A percentile compares a stretch with the other conserved stretches of the same genome.
These are phyloP conservation scores for Oligia strigilis DNA, from an alignment of 2,888 invertebrate genomes.

Conservation along the genomic window DNA sequence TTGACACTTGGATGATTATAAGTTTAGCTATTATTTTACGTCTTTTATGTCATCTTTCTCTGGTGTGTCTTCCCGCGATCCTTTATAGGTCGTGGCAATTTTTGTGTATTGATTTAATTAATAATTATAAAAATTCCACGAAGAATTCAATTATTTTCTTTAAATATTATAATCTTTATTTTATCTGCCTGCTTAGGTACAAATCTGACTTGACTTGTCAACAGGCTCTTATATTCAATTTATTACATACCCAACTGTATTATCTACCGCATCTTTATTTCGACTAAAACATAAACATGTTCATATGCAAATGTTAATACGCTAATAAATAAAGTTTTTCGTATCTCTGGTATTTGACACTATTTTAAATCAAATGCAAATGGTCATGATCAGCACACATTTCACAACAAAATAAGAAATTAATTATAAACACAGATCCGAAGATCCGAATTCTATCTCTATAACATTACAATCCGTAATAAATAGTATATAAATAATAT, in stretches of 20 bases:
- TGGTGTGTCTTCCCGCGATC: not conserved
- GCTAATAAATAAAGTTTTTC: constrained; percentile 59
- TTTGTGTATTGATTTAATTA: not conserved
- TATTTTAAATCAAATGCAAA: constrained; percentile 60
- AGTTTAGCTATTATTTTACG: not conserved
- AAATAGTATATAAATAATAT: constrained; percentile 79
- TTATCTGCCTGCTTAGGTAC: not conserved
- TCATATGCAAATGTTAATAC: constrained; percentile 60
- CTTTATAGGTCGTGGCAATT: not conserved
- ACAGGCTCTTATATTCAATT: constrained; percentile 38
- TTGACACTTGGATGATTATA: no score
- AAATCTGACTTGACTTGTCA: constrained; percentile 18
- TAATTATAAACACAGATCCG: constrained; percentile 61
- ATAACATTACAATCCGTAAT: constrained; percentile 71
- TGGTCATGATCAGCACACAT: constrained; percentile 56
- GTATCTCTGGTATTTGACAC: constrained; percentile 60
- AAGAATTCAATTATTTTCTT: not conserved
- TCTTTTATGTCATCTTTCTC: not conserved
- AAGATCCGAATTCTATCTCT: constrained; percentile 61
- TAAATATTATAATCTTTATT: not conserved
- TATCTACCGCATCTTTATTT: constrained; percentile 42
- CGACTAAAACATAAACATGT: constrained; percentile 53
- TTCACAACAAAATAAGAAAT: constrained; percentile 69
- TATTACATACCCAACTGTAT: constrained; percentile 23
- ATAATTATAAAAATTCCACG: not conserved